These are phyloP conservation scores for Penaeus indicus DNA, from an alignment of 1,140 invertebrate genomes.

Conservation along the genomic window DNA sequence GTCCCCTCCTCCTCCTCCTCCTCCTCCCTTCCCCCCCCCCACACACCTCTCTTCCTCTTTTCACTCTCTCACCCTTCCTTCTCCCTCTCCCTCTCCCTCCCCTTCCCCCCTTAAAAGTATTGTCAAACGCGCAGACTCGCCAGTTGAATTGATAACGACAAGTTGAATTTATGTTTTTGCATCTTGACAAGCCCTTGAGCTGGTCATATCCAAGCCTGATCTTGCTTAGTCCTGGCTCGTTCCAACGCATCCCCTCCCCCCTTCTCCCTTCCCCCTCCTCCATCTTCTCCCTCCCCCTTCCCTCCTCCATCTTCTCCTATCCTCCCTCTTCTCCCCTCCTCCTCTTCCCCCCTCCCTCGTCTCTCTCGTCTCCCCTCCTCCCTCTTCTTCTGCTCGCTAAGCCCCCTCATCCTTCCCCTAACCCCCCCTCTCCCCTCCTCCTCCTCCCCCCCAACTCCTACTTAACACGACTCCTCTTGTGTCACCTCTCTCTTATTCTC, in stretches of 20 bases:
- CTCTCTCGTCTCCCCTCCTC: not conserved
- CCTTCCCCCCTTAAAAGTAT: not conserved
- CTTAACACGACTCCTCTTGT: not conserved
- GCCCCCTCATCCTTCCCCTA: not conserved
- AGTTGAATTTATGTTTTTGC: too few species aligned
- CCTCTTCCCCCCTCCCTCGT: not conserved
- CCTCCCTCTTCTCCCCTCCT: not conserved
- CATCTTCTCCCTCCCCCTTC: not conserved
- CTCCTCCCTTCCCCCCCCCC: too few species aligned
- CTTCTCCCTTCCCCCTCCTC: not conserved
- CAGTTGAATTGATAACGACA: too few species aligned
- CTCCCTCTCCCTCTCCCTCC: not conserved
- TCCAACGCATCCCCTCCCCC: not conserved
- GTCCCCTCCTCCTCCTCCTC: too few species aligned
- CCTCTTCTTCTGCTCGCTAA: not conserved
- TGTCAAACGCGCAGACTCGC: too few species aligned
- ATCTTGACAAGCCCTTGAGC: too few species aligned
- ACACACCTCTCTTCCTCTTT: too few species aligned
- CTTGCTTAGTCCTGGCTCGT: not conserved
- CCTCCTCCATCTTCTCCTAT: not conserved
- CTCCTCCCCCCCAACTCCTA: not conserved
- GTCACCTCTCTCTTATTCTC: not conserved
- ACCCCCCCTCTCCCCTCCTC: too few species aligned
- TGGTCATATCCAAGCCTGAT: too few species aligned
- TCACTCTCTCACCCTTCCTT: not conserved